Evolutionary conservation across 1,140 invertebrate species (phyloP), one percentile per base, ranked within the genome.

Genomic region (Vanessa atalanta): DNA sequence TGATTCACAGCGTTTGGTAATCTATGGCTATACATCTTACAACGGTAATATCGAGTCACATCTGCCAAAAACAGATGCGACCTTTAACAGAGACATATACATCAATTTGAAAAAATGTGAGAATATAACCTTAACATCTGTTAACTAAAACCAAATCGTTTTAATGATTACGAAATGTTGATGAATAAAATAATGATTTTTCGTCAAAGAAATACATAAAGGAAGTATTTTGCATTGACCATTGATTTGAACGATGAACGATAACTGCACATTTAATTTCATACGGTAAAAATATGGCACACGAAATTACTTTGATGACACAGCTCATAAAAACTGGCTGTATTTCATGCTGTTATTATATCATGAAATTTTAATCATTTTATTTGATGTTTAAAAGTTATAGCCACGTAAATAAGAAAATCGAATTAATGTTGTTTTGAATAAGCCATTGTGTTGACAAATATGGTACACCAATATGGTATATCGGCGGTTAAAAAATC

Each of bases 291-390:
- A 67, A 53, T 37, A 70, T 63, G 8, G 43, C 16, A 63, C 51
- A 73, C 50, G 20, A 63, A 73, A 73, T 67, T 43, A 67, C 72
- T 47, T 69, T 72, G 64, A 68, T 68, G 72, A 73, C 60, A 31
- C 26, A 16, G 48, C 65, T 26, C 16, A 63, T 48, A 68, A 73
- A 71, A 65, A 72, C 26, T 47, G 72, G 16, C 26, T 26, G 20
- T 73, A 68, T 63, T 61, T 68, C 51, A 68, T 60, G 20, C 37
- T 53, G 53, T 73, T 68, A 73, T 73, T 57, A 60, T 73, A 61
- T 68, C 65, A 63, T 73, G 65, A 73, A 65, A 64, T 43, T 68
- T 73, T 73, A 73, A 73, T 73, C 37, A 26, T 73, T 73, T 73
- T 55, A 47, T 72, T 67, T 73, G 23, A 73, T 61, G 55, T 37